Conservation (phyloP, 2,797 vertebrate species). For the Chiroxiphia lanceolata region DNA sequence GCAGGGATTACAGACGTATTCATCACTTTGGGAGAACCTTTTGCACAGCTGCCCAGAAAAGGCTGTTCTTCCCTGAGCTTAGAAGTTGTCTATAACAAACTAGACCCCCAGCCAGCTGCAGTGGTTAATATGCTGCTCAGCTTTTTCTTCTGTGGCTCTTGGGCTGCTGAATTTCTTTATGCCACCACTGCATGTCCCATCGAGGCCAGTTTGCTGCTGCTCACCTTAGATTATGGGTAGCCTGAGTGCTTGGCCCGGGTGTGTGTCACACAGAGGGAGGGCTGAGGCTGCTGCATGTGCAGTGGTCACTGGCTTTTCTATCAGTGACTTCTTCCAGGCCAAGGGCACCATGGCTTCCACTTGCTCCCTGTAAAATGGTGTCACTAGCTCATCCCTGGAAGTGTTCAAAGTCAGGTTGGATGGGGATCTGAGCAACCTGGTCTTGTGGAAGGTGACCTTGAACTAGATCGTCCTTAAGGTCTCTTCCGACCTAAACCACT, state of each 20-base stretch:
- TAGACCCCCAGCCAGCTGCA: not conserved
- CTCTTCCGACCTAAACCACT: not conserved
- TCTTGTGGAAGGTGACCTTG: not conserved
- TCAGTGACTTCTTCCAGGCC: not conserved
- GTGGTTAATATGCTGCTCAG: rapidly evolving
- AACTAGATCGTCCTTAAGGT: not conserved
- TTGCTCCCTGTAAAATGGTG: not conserved
- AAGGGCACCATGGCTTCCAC: rapidly evolving
- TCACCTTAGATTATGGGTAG: not conserved
- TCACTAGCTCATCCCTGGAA: not conserved
- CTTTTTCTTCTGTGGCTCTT: not conserved
- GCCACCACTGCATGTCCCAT: not conserved
- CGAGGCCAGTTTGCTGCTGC: not conserved
- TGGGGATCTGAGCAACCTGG: not conserved
- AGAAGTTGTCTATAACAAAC: not conserved
- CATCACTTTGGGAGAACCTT: not conserved
- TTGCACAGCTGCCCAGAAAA: not conserved
- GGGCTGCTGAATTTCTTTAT: not conserved
- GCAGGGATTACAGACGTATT: rapidly evolving
- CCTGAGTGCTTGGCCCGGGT: not conserved
- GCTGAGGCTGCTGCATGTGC: not conserved
- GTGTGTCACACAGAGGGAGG: rapidly evolving
- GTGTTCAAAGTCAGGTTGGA: not conserved
- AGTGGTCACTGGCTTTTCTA: not conserved
- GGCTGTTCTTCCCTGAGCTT: not conserved